Evolutionary conservation across 2,888 invertebrate genomes (phyloP), one percentile per base, ranked within the genome.

Genomic region (Malachius bipustulatus): DNA sequence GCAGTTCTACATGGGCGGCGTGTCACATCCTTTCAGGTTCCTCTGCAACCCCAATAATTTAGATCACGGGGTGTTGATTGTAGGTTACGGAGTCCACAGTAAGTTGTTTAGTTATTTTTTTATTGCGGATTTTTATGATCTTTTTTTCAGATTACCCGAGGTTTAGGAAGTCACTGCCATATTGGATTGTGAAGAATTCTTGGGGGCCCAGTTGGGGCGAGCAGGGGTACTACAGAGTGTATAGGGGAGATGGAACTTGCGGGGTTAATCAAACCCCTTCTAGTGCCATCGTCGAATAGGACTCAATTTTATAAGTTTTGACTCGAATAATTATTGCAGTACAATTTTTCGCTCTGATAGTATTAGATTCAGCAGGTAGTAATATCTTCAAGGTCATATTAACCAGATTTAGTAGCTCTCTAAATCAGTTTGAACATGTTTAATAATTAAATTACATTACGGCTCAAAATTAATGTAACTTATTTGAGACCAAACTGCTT

Each of bases 41-140:
- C 67, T 94, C 9, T 91, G 90, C 61, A 74, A 67, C 50, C 80
- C 82, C 2, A 66, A 65, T 1, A 73, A 73, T 53, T 62, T 96
- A 16, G 91, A 96, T 64, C 94, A 96, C 55, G 96, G 94, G 2
- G 94, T 94, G n/a, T 70, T 96, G 2, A 83, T 96, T 52, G 93
- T 94, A 2, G 94, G 96, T 36, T 96, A 77, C 56, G 94, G 93
- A 35, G 66, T 74, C 27, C 77, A 79, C 59, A 71, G 82, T 82
- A 63, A 66, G 70, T 67, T 46, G 14, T 19, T 35, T 35, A 6
- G n/a, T 10, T 12, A 3, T 15, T 35, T 2, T 19, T 14, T 16
- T 33, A 14, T 15, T 13, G 15, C 13, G 16, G 16, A 12, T 6
- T 36, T 28, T 31, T 14, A 16, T 16, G 27, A 28, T 26, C 39